These are phyloP conservation scores for Enteromius treurensis DNA, from an alignment of 2,797 vertebrate species.

Conservation along the genomic window DNA sequence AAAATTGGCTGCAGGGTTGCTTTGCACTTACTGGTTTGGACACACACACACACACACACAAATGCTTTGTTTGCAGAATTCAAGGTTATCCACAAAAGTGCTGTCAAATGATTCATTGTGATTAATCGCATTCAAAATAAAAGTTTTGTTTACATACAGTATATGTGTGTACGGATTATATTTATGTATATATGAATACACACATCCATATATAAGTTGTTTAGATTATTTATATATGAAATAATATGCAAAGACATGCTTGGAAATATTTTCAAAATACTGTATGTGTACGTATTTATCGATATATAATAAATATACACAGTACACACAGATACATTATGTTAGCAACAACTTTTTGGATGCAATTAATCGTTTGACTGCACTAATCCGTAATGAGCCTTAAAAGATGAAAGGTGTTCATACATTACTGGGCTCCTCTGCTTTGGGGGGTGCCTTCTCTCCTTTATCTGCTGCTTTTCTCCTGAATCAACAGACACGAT, in stretches of 20 bases:
- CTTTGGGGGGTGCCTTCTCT: slow-evolving; percentile 72
- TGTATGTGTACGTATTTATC: no score
- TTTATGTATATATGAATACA: no score
- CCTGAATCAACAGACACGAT: slow-evolving; percentile 62
- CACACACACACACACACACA: not conserved
- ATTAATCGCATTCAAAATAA: no score
- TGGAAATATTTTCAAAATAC: no score
- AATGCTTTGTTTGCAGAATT: not conserved
- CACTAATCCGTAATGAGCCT: not conserved
- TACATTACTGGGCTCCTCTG: slow-evolving; percentile 74
- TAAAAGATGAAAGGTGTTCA: slow-evolving; percentile 46
- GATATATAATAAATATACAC: no score
- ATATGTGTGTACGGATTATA: no score
- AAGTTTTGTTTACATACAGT: no score
- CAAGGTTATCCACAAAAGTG: not conserved
- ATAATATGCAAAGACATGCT: no score
- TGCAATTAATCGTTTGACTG: not conserved
- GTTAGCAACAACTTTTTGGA: not conserved
- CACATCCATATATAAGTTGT: no score
- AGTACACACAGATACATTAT: not conserved
- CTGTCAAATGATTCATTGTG: no score
- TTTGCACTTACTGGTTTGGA: not conserved
- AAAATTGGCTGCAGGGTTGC: not conserved
- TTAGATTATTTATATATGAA: no score
- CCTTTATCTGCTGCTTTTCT: slow-evolving; percentile 80